Percentiles rank a stretch among this genome's conserved stretches.
Evolutionary conservation across 1,140 invertebrate genomes (phyloP).

Genomic region (Drosophila novamexicana): DNA sequence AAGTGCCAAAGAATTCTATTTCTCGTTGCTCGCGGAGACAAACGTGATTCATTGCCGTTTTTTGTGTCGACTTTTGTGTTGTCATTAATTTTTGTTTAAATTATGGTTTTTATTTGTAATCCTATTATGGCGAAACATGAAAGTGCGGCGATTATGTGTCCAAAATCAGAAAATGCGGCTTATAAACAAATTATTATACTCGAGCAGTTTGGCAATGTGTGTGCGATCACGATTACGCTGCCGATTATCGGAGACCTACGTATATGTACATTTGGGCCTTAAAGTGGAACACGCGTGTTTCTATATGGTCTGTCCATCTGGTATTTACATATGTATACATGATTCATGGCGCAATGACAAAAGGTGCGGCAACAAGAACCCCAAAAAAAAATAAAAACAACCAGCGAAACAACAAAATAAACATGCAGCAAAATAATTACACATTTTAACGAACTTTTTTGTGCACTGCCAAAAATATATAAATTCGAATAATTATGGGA

Average conservation of each 20-base stretch:
- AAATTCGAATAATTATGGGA: background rate
- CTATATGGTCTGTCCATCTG: conserved; percentile 41
- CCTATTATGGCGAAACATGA: conserved; percentile 48
- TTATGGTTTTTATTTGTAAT: conserved; percentile 21
- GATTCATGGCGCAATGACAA: conserved; percentile 67
- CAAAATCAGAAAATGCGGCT: conserved; percentile 34
- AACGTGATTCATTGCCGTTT: conserved; percentile 30
- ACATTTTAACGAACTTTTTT: background rate
- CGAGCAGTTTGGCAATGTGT: conserved; percentile 28
- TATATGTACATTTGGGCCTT: conserved; percentile 33
- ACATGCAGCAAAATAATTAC: conserved; percentile 16
- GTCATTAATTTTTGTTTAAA: conserved; percentile 14
- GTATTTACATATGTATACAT: conserved; percentile 66
- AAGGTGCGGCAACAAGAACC: conserved; percentile 58
- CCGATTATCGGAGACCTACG: conserved; percentile 31
- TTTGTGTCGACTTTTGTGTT: conserved; percentile 6
- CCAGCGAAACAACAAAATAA: conserved; percentile 41
- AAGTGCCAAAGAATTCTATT: conserved; percentile 39
- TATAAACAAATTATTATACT: conserved; percentile 58
- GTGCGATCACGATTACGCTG: conserved; percentile 21
- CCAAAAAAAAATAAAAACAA: conserved; percentile 38
- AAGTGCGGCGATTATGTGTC: conserved; percentile 7
- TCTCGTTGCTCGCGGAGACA: too few species aligned
- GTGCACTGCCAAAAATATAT: conserved; percentile 22
- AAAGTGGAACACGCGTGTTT: conserved; percentile 73